Conservation (phyloP, 1,140 invertebrate species). For the Bombus affinis region DNA sequence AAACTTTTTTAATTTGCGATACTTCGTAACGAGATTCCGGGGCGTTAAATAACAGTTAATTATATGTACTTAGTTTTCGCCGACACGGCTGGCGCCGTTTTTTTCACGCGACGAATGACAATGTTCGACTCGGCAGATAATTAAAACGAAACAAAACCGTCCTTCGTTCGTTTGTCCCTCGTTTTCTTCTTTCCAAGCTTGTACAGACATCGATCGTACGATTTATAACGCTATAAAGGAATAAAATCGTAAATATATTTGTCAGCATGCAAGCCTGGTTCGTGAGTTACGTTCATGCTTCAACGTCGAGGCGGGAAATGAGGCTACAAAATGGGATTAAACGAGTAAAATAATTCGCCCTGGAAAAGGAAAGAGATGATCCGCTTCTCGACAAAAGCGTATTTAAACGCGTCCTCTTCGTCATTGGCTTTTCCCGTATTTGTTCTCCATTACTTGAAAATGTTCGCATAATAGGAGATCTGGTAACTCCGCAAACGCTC, state of each 20-base stretch:
- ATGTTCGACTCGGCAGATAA: neutral
- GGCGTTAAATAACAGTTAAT: conserved; percentile 21
- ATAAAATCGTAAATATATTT: neutral
- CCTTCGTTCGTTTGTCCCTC: neutral
- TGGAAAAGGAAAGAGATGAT: neutral
- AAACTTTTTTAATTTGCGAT: conserved; percentile 42
- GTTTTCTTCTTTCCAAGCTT: neutral
- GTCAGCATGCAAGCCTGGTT: neutral
- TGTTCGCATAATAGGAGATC: neutral
- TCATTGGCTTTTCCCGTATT: neutral
- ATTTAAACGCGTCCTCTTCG: neutral
- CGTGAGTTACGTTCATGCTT: neutral
- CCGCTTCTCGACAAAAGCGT: neutral
- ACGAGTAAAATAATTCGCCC: too few relatives aligned
- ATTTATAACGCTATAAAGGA: neutral
- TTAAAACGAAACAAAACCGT: conserved; percentile 13
- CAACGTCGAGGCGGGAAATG: neutral
- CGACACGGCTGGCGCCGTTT: neutral
- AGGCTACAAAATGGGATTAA: neutral
- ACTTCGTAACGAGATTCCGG: conserved; percentile 8
- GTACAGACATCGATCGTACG: neutral
- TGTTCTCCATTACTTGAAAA: neutral
- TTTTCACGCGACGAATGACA: neutral
- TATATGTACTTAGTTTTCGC: neutral
- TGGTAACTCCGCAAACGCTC: neutral